phyloP scores from a whole-genome alignment of 2,113 vertebrate species.

The Corythornis cristatus region DNA sequence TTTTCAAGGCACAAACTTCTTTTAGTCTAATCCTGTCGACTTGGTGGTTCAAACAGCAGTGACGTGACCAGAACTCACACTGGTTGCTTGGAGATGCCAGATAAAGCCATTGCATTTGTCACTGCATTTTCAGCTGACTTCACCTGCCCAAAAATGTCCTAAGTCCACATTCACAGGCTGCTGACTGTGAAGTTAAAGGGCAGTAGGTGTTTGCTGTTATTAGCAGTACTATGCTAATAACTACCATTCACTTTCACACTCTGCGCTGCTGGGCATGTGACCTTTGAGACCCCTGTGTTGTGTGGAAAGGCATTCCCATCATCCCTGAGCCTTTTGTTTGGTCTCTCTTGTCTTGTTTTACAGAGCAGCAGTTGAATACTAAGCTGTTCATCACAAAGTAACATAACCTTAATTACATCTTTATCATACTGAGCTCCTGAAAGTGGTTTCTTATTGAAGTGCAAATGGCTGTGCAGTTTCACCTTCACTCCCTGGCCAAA shows the following conservation, averaged over 20 bases:
- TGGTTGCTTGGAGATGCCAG: background rate
- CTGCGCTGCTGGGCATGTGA: background rate
- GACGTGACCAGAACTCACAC: background rate
- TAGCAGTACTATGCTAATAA: background rate
- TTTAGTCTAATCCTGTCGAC: background rate
- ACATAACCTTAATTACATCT: conserved; percentile 1
- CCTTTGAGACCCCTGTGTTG: background rate
- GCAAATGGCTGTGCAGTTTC: background rate
- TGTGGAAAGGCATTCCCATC: background rate
- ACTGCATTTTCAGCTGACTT: background rate
- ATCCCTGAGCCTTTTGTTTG: background rate
- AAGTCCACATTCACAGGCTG: background rate
- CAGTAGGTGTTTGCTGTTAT: background rate
- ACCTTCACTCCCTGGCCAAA: background rate
- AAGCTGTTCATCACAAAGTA: background rate
- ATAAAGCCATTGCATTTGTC: background rate
- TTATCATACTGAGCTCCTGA: background rate
- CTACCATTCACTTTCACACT: background rate
- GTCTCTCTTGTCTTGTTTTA: background rate
- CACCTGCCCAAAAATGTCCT: background rate
- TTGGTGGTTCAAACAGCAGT: background rate
- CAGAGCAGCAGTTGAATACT: background rate
- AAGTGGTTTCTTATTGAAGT: background rate
- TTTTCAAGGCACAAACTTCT: background rate
- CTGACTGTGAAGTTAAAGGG: background rate